These are phyloP conservation scores for Leptinotarsa rubiginosa DNA, from an alignment of 2,888 invertebrate genomes.

Conservation along the genomic window DNA sequence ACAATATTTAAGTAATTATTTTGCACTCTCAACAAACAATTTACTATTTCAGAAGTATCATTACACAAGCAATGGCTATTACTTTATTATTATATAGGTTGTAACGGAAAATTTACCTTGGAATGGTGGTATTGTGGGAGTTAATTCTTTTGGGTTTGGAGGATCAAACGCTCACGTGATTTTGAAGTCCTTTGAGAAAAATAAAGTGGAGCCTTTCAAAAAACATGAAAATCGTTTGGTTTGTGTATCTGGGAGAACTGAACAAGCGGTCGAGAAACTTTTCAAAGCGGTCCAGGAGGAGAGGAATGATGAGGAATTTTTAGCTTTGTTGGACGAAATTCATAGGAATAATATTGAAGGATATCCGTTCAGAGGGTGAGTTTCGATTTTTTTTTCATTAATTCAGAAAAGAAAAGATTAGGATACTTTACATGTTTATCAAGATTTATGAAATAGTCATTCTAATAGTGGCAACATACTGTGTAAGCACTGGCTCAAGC, in stretches of 20 bases:
- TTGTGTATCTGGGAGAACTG: slow-evolving; percentile 74
- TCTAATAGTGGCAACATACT: too few relatives aligned
- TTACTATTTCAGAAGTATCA: too few relatives aligned
- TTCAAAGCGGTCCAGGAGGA: slow-evolving; percentile 72
- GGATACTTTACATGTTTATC: too few relatives aligned
- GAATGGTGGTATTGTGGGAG: slow-evolving; percentile 69
- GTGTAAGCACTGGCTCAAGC: too few relatives aligned
- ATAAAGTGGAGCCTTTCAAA: slow-evolving; percentile 19
- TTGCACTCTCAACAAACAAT: too few relatives aligned
- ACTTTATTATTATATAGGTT: slow-evolving; percentile 54
- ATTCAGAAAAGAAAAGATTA: too few relatives aligned
- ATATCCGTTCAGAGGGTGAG: slow-evolving; percentile 82
- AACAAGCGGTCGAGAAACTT: slow-evolving; percentile 75
- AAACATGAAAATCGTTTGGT: slow-evolving; percentile 63
- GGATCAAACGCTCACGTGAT: slow-evolving; percentile 71
- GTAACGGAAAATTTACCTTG: slow-evolving; percentile 68
- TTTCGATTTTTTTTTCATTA: too few relatives aligned
- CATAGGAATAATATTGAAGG: slow-evolving; percentile 75
- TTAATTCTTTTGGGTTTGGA: slow-evolving; percentile 76
- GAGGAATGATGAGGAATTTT: slow-evolving; percentile 74
- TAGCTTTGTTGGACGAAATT: slow-evolving; percentile 78
- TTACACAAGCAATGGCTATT: too few relatives aligned
- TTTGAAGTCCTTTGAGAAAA: slow-evolving; percentile 54
- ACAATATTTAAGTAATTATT: too few relatives aligned
- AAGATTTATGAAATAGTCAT: too few relatives aligned